A percentile compares a stretch with the other conserved stretches of the same genome.
phyloP scores from a whole-genome alignment of 2,797 vertebrate genomes.

The Hippocampus kuda region DNA sequence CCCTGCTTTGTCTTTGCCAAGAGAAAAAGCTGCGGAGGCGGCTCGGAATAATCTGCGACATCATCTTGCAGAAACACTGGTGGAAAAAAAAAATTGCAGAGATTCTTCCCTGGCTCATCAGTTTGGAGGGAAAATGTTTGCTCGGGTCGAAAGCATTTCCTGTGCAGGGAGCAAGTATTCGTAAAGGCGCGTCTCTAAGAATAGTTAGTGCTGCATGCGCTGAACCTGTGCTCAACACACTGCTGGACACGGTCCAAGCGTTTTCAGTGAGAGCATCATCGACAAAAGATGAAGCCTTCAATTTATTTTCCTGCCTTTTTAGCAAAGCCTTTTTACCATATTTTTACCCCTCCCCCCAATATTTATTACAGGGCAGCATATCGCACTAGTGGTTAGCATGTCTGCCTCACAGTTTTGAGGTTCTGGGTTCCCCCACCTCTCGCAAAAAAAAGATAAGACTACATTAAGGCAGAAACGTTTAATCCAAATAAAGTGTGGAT shows the following conservation, averaged over 20 bases:
- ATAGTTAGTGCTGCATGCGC: constrained; percentile 20
- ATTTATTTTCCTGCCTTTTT: neutral
- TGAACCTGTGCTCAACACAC: neutral
- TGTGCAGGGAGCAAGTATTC: constrained; percentile 38
- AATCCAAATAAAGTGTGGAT: too few relatives aligned
- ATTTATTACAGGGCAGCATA: neutral
- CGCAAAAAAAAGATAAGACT: too few relatives aligned
- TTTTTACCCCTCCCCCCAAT: neutral
- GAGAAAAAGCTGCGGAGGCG: constrained; percentile 11
- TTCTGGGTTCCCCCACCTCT: neutral
- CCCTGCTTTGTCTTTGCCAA: constrained; percentile 19
- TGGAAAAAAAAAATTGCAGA: constrained; percentile 27
- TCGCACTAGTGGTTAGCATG: neutral
- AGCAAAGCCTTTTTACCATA: too few relatives aligned
- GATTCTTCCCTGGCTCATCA: constrained; percentile 48
- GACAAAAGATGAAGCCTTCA: neutral
- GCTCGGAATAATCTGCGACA: constrained; percentile 21
- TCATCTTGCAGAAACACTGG: constrained; percentile 35
- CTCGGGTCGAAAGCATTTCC: constrained; percentile 62
- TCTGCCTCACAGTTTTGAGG: neutral
- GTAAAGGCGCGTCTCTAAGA: constrained; percentile 28
- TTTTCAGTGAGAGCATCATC: neutral
- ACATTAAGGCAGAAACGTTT: too few relatives aligned
- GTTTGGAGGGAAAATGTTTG: constrained; percentile 55
- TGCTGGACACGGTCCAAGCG: neutral